A percentile compares a stretch with the other conserved stretches of the same genome.
Evolutionary conservation across 2,113 vertebrate genomes (phyloP).

Genomic region (Forbesichthys papilliferus): DNA sequence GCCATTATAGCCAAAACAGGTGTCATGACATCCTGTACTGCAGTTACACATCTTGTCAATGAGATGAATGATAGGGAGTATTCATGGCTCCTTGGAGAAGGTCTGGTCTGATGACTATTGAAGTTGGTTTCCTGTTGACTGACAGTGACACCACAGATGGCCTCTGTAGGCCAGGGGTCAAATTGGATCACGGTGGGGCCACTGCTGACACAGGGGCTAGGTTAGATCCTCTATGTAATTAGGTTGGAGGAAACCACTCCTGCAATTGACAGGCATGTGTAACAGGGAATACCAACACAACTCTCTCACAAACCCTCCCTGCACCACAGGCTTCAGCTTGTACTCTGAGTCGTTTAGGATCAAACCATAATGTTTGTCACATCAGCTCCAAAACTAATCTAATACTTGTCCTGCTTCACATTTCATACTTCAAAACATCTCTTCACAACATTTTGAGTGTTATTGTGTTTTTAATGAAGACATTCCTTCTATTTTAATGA

Average conservation of each 20-base stretch:
- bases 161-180: conserved; percentile 47
- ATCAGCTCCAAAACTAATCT: background rate
- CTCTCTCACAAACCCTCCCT: background rate
- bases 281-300: too few species aligned
- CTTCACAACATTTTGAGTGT: background rate
- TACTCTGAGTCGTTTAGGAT: background rate
- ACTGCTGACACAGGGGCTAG: conserved; percentile 38
- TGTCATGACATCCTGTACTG: conserved; percentile 8
- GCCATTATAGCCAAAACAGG: conserved; percentile 34
- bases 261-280: background rate
- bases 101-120: conserved; percentile 51
- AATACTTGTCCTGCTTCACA: too few species aligned
- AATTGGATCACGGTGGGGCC: conserved; percentile 52
- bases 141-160: conserved; percentile 37
- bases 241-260: conserved; percentile 27
- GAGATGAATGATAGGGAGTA: conserved; percentile 55
- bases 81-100: conserved; percentile 47
- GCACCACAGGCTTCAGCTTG: background rate
- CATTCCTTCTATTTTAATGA: too few species aligned
- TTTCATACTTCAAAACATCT: background rate
- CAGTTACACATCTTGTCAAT: conserved; percentile 17
- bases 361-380: background rate
- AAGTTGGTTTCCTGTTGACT: conserved; percentile 53
- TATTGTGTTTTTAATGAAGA: too few species aligned
- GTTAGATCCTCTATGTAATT: conserved; percentile 60